Base-by-base conservation (phyloP, 1,140 invertebrate genomes). In the Batillaria attramentaria region DNA sequence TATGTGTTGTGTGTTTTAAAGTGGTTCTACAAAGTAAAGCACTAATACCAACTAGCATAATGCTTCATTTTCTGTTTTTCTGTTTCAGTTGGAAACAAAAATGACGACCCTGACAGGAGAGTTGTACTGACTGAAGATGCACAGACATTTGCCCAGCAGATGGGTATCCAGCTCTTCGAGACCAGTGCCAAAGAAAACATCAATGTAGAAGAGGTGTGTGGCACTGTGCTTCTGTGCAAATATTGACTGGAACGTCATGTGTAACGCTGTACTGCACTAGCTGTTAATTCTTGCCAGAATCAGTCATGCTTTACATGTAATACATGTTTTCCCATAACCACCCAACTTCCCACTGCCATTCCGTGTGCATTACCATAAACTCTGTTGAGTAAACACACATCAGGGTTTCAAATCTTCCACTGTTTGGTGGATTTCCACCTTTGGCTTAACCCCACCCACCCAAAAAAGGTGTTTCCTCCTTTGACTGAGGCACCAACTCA, bases 101-200 rank as follows among this genome's bases (percentile, higher is more conserved):
- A 99, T 93, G 98, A 99, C 92, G 96, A 96, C 90, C 97, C 97
- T 62, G 97, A 98, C 87, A 93, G 96, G 82, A 99, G 99, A 93
- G 97, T 99, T 70, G 98, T 99, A 13, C 92, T 98, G 66, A 98
- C 97, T 69, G 96, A 97, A 91, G 98, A 99, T 93, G 98, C 98
- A 75, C 95, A 97, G 92, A 94, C 96, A 83, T 99, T 99, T 93
- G 97, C 98, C 66, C 95, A 95, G 89, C 96, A 98, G 92, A 99
- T 99, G 97, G 95, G 95, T 81, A 99, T 99, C 89, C 95, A 96
- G 86, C 92, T 99, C 76, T 99, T 98, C 92, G 98, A 99, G 93
- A 99, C 98, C 84, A 99, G 97, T 90, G 98, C 98, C 88, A 99
- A 99, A 93, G 97, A 99, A 89, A 99, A 99, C 92, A 95, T 97